phyloP scores from a whole-genome alignment of 2,888 invertebrate genomes.

The Ernsta delagoae region DNA sequence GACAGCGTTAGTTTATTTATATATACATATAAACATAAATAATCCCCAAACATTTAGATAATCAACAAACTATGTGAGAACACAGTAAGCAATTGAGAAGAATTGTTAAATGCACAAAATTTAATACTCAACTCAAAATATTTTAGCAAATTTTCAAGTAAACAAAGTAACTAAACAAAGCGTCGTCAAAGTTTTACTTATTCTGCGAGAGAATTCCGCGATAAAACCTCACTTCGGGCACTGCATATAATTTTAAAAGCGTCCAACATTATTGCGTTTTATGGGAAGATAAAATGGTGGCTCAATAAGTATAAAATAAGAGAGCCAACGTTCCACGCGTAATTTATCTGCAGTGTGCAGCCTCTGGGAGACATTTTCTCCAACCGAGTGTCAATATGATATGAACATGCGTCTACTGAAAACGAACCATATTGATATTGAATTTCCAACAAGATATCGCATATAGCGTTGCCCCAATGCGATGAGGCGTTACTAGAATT shows the following conservation, averaged over 20 bases:
- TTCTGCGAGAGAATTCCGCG: constrained; percentile 42
- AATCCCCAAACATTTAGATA: too few species aligned
- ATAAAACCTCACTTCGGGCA: constrained; percentile 44
- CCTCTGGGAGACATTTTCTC: constrained; percentile 47
- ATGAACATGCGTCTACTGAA: constrained; percentile 33
- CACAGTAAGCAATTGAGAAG: neutral
- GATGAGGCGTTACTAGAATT: neutral
- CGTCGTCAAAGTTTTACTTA: constrained; percentile 28
- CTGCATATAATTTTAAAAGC: constrained; percentile 68
- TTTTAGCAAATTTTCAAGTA: constrained; percentile 12
- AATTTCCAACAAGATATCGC: constrained; percentile 23
- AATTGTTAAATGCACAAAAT: neutral
- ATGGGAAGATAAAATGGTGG: constrained; percentile 70
- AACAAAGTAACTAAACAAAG: constrained; percentile 19
- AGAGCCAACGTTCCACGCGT: constrained; percentile 53
- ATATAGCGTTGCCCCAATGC: neutral
- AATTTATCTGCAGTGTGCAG: constrained; percentile 47
- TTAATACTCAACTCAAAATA: constrained; percentile 2
- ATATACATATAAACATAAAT: too few species aligned
- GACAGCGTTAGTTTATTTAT: too few species aligned
- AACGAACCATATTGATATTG: constrained; percentile 21
- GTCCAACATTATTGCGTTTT: constrained; percentile 66
- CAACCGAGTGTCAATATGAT: constrained; percentile 41
- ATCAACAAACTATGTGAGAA: too few species aligned
- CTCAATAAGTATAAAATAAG: constrained; percentile 74